phyloP scores from a whole-genome alignment of 1,140 invertebrate species.

The Galleria mellonella region DNA sequence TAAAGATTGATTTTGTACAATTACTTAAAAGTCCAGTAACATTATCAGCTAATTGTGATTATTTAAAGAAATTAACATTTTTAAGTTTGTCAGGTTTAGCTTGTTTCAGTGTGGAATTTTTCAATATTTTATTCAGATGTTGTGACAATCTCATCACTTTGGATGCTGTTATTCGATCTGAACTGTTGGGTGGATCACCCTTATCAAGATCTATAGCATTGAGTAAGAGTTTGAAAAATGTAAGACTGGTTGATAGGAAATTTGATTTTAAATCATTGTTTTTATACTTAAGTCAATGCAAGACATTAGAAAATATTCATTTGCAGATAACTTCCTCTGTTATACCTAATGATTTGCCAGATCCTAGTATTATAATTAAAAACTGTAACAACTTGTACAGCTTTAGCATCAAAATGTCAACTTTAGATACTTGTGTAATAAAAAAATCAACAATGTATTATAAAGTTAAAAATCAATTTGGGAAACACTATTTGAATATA shows the following conservation, averaged over 20 bases:
- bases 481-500: constrained; percentile 23
- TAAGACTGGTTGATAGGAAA: constrained; percentile 30
- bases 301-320: constrained; percentile 43
- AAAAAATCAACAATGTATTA: constrained; percentile 20
- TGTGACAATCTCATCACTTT: constrained; percentile 38
- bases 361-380: constrained; percentile 26
- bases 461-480: constrained; percentile 12
- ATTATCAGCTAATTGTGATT: constrained; percentile 18
- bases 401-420: constrained; percentile 21
- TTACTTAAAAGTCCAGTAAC: constrained; percentile 10
- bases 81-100: constrained; percentile 34
- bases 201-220: constrained; percentile 25
- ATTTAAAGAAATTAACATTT: constrained; percentile 41
- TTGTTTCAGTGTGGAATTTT: constrained; percentile 36
- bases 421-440: constrained; percentile 7
- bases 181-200: constrained; percentile 15
- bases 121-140: constrained; percentile 35
- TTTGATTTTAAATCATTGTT: constrained; percentile 36
- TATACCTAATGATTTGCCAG: constrained; percentile 10
- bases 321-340: constrained; percentile 19
- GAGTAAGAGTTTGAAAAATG: constrained; percentile 32
- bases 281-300: constrained; percentile 32
- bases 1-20: constrained; percentile 9
- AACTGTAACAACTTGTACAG: constrained; percentile 41
- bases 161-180: constrained; percentile 18